Base-by-base conservation (phyloP, 2,888 invertebrate species). In the Ichneumoninae sp. region DNA sequence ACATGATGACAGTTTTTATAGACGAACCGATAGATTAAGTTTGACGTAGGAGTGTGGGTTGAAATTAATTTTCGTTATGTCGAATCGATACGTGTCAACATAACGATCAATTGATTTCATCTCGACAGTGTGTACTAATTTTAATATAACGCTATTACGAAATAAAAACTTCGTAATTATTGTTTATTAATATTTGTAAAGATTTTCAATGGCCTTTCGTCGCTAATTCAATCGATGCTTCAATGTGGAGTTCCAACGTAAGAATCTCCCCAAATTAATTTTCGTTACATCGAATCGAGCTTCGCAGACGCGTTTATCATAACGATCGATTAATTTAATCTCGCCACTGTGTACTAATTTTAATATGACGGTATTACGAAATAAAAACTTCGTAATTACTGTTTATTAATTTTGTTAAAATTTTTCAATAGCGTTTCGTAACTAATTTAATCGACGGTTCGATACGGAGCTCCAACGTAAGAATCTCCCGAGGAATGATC, bases 401-500 rank as follows among this genome's bases (percentile, higher is more conserved):
- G 44, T 47, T 47, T 16, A 47, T 47, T 47, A 16, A 47, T 16
- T 13, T 16, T 47, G 0, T 0, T 16, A 47, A 2, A 3, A 10
- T 10, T 3, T 3, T 74, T 69, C 33, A n/a, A 57, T 68, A 57
- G 19, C 50, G 5, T 40, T 63, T 10, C 33, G 66, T 74, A 6
- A 19, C 36, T 2, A 60, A 50, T 26, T 66, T 68, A 77, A 81
- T 77, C 40, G 80, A 68, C 33, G 50, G 30, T 33, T 40, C 47
- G 57, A 69, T 60, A 50, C 16, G 63, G 26, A 74, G 47, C 78
- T 83, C 66, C 33, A 52, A 74, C 75, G 60, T 30, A 65, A 70
- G 74, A 83, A 78, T 74, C 69, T 26, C 40, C 33, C 19, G 26
- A 22, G 69, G 69, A 54, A 79, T 75, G 52, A 36, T 74, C 70